Conservation (phyloP, 2,797 vertebrate species). For the Bovichtus variegatus region DNA sequence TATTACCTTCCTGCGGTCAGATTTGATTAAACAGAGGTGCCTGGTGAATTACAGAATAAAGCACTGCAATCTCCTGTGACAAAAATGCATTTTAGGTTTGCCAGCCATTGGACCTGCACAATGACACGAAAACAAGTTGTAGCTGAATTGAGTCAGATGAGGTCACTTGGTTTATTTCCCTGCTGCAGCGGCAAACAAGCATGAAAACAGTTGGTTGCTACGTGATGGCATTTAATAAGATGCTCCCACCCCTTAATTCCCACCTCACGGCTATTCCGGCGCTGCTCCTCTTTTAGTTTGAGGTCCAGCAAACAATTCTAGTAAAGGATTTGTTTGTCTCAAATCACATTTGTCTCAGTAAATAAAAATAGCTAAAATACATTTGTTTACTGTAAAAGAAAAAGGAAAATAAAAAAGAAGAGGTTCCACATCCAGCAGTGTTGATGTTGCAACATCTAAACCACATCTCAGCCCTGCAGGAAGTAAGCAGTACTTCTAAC, state of each 20-base stretch:
- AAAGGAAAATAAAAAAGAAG: too few species aligned
- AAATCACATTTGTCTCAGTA: neutral
- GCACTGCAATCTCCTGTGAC: constrained; percentile 3
- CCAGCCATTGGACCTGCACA: neutral
- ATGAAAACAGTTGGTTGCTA: constrained; percentile 64
- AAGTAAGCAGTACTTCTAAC: constrained; percentile 10
- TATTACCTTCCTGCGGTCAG: constrained; percentile 2
- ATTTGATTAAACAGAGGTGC: constrained; percentile 2
- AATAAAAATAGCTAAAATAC: neutral
- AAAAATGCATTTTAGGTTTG: constrained; percentile 6
- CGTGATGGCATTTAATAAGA: constrained; percentile 56
- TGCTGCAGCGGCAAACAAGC: constrained; percentile 53
- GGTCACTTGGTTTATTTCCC: constrained; percentile 59
- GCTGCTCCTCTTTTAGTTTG: constrained; percentile 7
- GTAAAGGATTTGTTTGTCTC: neutral
- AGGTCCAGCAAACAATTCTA: neutral
- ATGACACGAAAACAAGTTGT: constrained; percentile 31
- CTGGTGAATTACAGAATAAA: constrained; percentile 37
- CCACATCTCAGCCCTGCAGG: constrained; percentile 43
- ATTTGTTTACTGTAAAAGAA: constrained; percentile 30
- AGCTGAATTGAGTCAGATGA: constrained; percentile 50
- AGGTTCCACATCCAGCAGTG: constrained; percentile 17
- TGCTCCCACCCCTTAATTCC: constrained; percentile 32
- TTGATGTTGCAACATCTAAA: constrained; percentile 29
- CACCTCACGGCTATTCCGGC: neutral